These are phyloP conservation scores for Dryas iulia DNA, from an alignment of 1,140 invertebrate genomes.

Conservation along the genomic window DNA sequence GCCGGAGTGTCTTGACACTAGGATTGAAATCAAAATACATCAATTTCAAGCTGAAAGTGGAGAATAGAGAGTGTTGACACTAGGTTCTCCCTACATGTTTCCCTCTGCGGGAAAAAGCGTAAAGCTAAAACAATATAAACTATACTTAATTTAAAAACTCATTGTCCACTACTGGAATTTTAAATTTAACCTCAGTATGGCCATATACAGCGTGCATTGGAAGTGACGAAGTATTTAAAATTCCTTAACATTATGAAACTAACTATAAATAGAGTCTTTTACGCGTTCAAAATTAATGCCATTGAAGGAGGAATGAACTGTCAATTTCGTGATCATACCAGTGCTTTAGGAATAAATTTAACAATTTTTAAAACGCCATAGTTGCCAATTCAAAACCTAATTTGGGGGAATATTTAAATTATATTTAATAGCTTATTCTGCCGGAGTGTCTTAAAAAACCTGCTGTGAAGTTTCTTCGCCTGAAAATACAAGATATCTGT, in stretches of 20 bases:
- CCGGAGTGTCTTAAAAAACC: too few species aligned
- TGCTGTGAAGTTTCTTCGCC: too few species aligned
- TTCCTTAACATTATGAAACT: neutral
- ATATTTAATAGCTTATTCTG: too few species aligned
- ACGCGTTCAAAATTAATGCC: neutral
- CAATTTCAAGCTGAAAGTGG: too few species aligned
- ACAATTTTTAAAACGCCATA: neutral
- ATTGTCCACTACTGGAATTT: neutral
- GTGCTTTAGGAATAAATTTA: neutral
- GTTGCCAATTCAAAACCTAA: too few species aligned
- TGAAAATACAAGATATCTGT: too few species aligned
- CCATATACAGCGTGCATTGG: neutral
- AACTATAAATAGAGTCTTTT: neutral
- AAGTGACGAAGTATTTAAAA: neutral
- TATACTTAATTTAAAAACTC: neutral
- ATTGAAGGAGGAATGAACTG: neutral
- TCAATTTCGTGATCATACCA: neutral
- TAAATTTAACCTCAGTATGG: conserved; percentile 1
- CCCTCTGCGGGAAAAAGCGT: too few species aligned
- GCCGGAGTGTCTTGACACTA: too few species aligned
- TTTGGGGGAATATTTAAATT: too few species aligned
- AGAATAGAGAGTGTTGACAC: too few species aligned
- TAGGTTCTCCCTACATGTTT: too few species aligned
- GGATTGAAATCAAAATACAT: too few species aligned
- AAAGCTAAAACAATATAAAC: neutral